Conservation (phyloP, 1,140 invertebrate genomes). For the Ceratina japonica region DNA sequence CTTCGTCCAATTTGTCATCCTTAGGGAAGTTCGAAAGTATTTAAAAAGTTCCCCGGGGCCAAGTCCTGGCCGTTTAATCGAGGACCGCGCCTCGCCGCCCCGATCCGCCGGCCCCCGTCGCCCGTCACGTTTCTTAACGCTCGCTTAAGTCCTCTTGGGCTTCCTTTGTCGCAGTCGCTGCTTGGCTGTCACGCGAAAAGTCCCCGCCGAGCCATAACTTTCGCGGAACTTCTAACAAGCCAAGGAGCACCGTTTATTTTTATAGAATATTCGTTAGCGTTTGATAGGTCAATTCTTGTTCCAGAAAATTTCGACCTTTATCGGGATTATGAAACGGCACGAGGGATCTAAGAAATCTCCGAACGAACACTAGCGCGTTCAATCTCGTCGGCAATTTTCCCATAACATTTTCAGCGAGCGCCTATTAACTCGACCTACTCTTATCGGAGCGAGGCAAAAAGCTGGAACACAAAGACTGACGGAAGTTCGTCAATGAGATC, state of each 20-base stretch:
- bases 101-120: background rate
- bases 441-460: background rate
- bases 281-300: no score
- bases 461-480: background rate
- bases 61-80: slow-evolving; percentile 56
- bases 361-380: no score
- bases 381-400: background rate
- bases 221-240: slow-evolving; percentile 9
- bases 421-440: background rate
- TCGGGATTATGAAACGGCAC: background rate
- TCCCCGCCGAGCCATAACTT: background rate
- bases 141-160: slow-evolving; percentile 1
- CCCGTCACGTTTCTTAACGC: slow-evolving; percentile 55
- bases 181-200: background rate
- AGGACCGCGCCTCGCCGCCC: slow-evolving; percentile 10
- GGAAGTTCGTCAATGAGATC: slow-evolving; percentile 5
- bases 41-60: slow-evolving; percentile 63
- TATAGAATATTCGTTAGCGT: no score
- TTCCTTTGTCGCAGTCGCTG: background rate
- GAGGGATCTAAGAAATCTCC: background rate
- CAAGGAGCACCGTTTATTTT: background rate
- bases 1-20: slow-evolving; percentile 64
- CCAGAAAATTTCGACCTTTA: background rate
- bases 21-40: slow-evolving; percentile 62
- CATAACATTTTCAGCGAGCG: background rate